Conservation (phyloP, 2,113 vertebrate species). For the Junco hyemalis region DNA sequence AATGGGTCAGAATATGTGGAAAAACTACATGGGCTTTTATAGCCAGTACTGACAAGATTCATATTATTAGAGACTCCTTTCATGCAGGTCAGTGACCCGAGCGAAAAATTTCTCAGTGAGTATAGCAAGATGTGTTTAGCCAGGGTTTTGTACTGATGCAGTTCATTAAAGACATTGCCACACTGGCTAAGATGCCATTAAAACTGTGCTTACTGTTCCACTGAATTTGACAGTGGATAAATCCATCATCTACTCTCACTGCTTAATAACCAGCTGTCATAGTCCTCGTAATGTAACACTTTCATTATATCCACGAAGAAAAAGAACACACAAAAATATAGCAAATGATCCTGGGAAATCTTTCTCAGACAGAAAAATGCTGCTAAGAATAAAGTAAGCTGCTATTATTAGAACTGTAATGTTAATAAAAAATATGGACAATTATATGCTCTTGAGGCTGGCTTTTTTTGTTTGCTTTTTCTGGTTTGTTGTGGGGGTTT, state of each 20-base stretch:
- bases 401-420: neutral
- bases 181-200: neutral
- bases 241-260: neutral
- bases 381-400: neutral
- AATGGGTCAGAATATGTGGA: neutral
- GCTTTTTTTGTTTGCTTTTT: neutral
- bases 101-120: neutral
- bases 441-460: neutral
- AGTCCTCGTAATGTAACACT: neutral
- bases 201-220: neutral
- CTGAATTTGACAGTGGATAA: neutral
- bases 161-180: neutral
- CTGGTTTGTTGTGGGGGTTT: neutral
- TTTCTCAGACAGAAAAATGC: neutral
- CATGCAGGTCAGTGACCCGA: neutral
- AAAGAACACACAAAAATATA: neutral
- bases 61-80: neutral
- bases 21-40: neutral
- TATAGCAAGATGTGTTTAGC: neutral
- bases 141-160: neutral
- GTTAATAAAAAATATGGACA: neutral
- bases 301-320: slow-evolving; percentile 15
- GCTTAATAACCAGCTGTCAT: slow-evolving; percentile 34
- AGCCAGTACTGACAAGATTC: neutral
- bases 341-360: neutral